Evolutionary conservation across 2,888 invertebrate species (phyloP), one percentile per base, ranked within the genome.

Genomic region (Agonopterix subpropinquella): DNA sequence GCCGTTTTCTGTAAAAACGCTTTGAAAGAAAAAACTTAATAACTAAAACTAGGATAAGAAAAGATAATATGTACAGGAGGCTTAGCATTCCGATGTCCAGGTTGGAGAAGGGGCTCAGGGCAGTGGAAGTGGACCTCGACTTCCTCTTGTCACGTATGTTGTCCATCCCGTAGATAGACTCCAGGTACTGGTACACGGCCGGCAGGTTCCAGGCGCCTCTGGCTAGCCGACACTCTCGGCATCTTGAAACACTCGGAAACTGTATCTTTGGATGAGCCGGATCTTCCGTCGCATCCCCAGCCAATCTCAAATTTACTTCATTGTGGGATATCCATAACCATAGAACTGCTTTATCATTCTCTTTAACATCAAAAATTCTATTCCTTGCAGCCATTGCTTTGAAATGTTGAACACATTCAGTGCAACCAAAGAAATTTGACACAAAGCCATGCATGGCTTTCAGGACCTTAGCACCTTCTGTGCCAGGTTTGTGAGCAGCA

Each of bases 291-390:
- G 82, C 57, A 75, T 98, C 97, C 0, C 96, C 95, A 15, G 95
- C 91, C 28, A 99, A 86, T 58, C 98, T 91, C 56, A 92, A 86
- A 77, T 99, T 99, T 0, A 97, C 98, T 78, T 93, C 92, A 76
- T 99, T 99, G 73, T 99, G 98, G 0, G 96, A 95, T 63, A 90
- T 90, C 98, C 98, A 99, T 18, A 99, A 82, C 98, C 98, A 99
- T 41, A 98, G 78, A 1, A 98, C 91, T 11, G 93, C 92, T 53
- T 96, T 94, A 50, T 95, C 92, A 59, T 92, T 91, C 47, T 91
- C 91, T 11, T 89, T 85, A 0, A 96, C 93, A 61, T 92, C 91
- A 67, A 91, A 90, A 53, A 95, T 89, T 67, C 93, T 91, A 52
- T 92, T 91, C 51, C 90, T 89, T 1, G 83, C 78, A 36, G 97